These are phyloP conservation scores for Corythoichthys haematopterus DNA, from an alignment of 2,113 vertebrate species.

Conservation along the genomic window DNA sequence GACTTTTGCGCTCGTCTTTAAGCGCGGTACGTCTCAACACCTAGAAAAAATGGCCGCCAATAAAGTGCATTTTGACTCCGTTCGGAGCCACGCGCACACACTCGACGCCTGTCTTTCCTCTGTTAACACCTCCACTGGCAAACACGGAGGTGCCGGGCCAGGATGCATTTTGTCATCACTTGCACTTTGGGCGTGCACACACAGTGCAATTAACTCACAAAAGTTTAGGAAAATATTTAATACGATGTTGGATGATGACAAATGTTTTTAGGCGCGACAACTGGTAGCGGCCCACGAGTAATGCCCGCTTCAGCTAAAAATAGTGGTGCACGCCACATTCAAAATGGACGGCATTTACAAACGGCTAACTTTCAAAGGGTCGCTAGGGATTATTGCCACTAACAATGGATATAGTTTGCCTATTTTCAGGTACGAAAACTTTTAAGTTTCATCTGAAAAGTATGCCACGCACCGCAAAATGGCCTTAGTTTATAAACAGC, in stretches of 20 bases:
- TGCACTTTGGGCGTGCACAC: conserved; percentile 27
- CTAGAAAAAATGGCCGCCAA: background rate
- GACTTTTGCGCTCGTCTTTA: background rate
- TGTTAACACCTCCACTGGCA: conserved; percentile 56
- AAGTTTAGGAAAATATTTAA: background rate
- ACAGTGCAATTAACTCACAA: conserved; percentile 15
- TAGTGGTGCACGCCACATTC: background rate
- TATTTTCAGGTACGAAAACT: no score
- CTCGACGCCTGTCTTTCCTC: conserved; percentile 60
- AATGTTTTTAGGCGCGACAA: background rate
- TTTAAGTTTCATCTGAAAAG: no score
- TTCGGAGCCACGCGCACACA: conserved; percentile 24
- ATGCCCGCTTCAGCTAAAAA: background rate
- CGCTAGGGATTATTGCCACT: no score
- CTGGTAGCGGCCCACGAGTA: background rate
- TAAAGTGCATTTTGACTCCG: conserved; percentile 16
- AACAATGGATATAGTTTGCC: no score
- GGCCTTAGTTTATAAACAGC: background rate
- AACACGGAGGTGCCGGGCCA: conserved; percentile 62
- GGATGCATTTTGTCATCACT: conserved; percentile 68
- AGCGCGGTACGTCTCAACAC: background rate
- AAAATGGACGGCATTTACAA: background rate
- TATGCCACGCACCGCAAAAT: background rate
- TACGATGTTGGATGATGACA: background rate
- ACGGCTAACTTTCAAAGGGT: background rate